These are phyloP conservation scores for Polia nebulosa DNA, from an alignment of 2,888 invertebrate genomes.

Conservation along the genomic window DNA sequence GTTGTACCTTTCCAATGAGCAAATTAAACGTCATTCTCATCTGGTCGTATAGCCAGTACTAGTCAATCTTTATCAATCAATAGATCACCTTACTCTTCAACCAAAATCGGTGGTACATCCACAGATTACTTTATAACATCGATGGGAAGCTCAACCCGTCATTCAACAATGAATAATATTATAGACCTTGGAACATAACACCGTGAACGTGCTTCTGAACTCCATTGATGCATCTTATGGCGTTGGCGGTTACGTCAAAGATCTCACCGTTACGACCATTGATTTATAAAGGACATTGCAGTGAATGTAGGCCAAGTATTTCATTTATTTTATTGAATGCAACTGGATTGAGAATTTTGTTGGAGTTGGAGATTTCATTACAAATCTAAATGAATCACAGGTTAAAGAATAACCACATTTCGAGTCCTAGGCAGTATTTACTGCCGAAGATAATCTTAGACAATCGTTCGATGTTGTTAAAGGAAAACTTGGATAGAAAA, in stretches of 20 bases:
- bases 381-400: background rate
- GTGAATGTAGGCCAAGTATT: conserved; percentile 32
- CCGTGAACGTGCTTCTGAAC: conserved; percentile 37
- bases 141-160: conserved; percentile 15
- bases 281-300: conserved; percentile 36
- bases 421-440: too few relatives aligned
- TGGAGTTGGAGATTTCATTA: background rate
- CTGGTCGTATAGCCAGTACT: too few relatives aligned
- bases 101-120: background rate
- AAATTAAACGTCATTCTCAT: too few relatives aligned
- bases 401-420: too few relatives aligned
- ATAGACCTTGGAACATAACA: conserved; percentile 32
- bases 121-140: conserved; percentile 6
- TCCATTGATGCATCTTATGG: conserved; percentile 40
- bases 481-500: too few relatives aligned
- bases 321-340: conserved; percentile 15
- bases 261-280: conserved; percentile 31
- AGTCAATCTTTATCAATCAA: background rate
- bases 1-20: background rate
- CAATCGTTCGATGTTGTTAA: too few relatives aligned
- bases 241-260: conserved; percentile 13
- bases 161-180: conserved; percentile 40
- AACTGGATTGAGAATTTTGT: conserved; percentile 11
- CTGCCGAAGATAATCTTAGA: too few relatives aligned
- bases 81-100: background rate